Base-by-base conservation (phyloP, 2,888 invertebrate genomes). In the Agrilus biguttatus region DNA sequence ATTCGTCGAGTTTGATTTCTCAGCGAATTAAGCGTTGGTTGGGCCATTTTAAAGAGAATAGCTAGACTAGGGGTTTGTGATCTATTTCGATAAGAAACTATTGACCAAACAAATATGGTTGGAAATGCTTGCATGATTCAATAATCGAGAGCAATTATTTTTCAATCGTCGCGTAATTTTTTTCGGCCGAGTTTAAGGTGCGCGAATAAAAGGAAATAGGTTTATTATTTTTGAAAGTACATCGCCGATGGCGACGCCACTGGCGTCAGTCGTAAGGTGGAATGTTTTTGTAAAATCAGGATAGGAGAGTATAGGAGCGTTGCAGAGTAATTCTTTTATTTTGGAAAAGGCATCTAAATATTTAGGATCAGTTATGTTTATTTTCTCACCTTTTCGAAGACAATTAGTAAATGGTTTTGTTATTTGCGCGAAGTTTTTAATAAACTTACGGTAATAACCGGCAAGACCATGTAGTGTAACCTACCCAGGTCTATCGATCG, bases 361-460 rank as follows among this genome's bases (percentile, higher is more conserved):
- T 42, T 35, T 12, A 12, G 37, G 21, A 21, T 21, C 14, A 3
- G 41, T 40, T 45, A 47, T 42, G n/a, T 34, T 13, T 35, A 45
- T 47, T 36, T 36, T 38, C 14, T 37, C 28, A 17, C 45, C 37
- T 39, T 44, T 45, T 14, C 39, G 37, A 37, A 45, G 32, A 14
- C 44, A 21, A 14, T 39, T 32, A n/a, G 41, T 41, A 12, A 47
- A 36, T 6, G 46, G 46, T 37, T 43, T 28, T 2, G 45, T 40
- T 23, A 49, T 42, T 36, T 42, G 44, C 17, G 44, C 37, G 33
- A 48, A 50, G 21, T 48, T 42, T 36, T 40, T 39, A 13, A 50
- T 47, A 42, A 50, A 47, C 14, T 44, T 41, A 10, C 49, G 40
- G 33, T 44, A 49, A 37, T 49, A 49, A 8, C 41, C 42, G 21